Percentiles rank a stretch among this genome's conserved stretches.
These are phyloP conservation scores for Ondatra zibethicus DNA, from an alignment of 2,113 vertebrate genomes.

Conservation along the genomic window DNA sequence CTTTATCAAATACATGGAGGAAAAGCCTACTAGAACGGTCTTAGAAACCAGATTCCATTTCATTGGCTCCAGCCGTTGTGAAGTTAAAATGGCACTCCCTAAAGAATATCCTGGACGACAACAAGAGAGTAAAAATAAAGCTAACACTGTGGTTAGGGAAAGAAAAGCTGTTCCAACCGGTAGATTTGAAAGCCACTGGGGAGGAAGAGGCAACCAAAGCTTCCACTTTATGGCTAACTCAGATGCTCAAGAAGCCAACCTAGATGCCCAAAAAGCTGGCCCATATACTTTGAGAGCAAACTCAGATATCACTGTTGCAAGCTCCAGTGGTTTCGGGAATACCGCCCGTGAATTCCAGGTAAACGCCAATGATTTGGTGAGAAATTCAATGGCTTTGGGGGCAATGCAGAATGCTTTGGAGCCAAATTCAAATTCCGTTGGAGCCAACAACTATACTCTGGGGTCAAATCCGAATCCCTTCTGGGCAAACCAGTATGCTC, in stretches of 20 bases:
- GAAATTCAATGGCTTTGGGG: background rate
- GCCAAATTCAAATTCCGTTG: background rate
- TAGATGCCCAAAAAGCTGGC: background rate
- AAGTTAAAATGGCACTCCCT: background rate
- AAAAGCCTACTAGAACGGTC: background rate
- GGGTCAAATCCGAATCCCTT: background rate
- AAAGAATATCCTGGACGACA: rapidly evolving
- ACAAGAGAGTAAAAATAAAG: background rate
- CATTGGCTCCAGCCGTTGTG: background rate
- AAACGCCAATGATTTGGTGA: background rate
- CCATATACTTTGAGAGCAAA: background rate
- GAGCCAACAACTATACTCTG: background rate
- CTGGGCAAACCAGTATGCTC: background rate
- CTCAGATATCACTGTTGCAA: background rate
- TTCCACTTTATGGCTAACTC: background rate
- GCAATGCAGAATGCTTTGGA: rapidly evolving
- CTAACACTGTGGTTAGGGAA: background rate
- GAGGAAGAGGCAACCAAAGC: background rate
- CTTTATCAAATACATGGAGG: background rate
- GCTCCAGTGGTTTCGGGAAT: background rate
- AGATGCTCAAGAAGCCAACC: background rate
- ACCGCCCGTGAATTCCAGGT: too few species aligned
- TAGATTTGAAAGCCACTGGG: background rate
- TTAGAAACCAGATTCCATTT: slow-evolving; percentile 37
- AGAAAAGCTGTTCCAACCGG: background rate